Conservation (phyloP, 2,888 invertebrate genomes). For the Aleiodes leptofemur region DNA sequence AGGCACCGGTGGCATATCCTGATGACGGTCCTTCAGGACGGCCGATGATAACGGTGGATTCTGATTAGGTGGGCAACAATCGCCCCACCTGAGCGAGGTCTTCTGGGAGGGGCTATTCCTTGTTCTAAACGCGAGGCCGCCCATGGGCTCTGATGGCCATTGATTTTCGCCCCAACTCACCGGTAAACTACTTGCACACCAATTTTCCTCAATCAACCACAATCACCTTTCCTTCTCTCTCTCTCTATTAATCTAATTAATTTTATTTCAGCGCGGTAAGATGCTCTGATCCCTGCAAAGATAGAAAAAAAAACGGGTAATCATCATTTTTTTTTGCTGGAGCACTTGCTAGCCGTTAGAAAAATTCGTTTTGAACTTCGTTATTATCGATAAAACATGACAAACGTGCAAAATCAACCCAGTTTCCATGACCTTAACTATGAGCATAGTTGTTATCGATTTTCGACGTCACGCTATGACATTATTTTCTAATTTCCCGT, state of each 20-base stretch:
- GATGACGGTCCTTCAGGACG: slow-evolving; percentile 69
- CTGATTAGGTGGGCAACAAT: slow-evolving; percentile 83
- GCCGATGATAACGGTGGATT: slow-evolving; percentile 67
- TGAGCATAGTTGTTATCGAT: not conserved
- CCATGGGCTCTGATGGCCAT: slow-evolving; percentile 86
- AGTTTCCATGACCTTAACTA: slow-evolving; percentile 21
- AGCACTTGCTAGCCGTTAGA: not conserved
- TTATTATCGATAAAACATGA: slow-evolving; percentile 7
- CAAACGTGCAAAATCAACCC: slow-evolving; percentile 7
- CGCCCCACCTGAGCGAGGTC: slow-evolving; percentile 97
- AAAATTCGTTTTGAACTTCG: not conserved
- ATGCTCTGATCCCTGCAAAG: no score
- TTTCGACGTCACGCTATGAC: not conserved
- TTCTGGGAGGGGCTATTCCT: slow-evolving; percentile 98
- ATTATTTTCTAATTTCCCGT: no score
- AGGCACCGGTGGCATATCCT: slow-evolving; percentile 70
- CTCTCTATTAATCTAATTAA: slow-evolving; percentile 1
- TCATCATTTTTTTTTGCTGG: not conserved
- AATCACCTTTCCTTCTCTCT: slow-evolving; percentile 46
- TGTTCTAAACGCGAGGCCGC: slow-evolving; percentile 96
- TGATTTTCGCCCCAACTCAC: slow-evolving; percentile 71
- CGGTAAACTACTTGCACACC: slow-evolving; percentile 54
- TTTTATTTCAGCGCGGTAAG: slow-evolving; percentile 1
- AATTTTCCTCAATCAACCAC: slow-evolving; percentile 58
- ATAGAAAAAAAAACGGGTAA: not conserved